Conservation (phyloP, 2,888 invertebrate species). For the Hylaea fasciaria region DNA sequence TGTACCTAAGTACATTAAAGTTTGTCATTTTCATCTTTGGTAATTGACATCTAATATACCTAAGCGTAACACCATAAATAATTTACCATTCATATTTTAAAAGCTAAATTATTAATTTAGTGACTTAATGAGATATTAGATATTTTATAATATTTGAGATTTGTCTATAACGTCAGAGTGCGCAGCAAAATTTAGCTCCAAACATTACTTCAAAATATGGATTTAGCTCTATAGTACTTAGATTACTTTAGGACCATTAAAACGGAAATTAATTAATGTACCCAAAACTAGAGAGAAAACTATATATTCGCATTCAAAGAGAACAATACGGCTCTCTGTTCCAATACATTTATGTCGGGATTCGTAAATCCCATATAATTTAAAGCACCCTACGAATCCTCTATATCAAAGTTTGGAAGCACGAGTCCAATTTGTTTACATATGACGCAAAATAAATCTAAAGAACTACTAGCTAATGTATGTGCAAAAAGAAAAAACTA, state of each 20-base stretch:
- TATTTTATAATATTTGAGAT: too few species aligned
- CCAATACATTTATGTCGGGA: slow-evolving; percentile 50
- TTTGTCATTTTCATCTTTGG: too few species aligned
- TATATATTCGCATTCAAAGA: slow-evolving; percentile 21
- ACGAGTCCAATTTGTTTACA: slow-evolving; percentile 5
- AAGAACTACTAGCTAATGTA: neutral
- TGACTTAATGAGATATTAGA: too few species aligned
- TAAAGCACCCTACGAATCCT: slow-evolving; percentile 38
- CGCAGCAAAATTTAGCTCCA: too few species aligned
- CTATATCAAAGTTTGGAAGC: slow-evolving; percentile 48
- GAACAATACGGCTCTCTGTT: slow-evolving; percentile 51
- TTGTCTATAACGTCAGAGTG: too few species aligned
- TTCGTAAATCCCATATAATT: slow-evolving; percentile 48
- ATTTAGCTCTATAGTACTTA: slow-evolving; percentile 28
- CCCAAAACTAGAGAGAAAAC: slow-evolving; percentile 17
- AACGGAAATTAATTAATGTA: slow-evolving; percentile 33
- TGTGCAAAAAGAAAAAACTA: too few species aligned
- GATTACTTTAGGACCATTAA: slow-evolving; percentile 9
- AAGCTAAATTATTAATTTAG: too few species aligned
- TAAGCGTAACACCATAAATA: too few species aligned
- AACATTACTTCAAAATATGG: too few species aligned
- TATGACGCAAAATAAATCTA: neutral
- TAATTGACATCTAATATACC: too few species aligned
- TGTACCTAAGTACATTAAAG: too few species aligned
- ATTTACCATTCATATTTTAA: too few species aligned